Evolutionary conservation across 2,888 invertebrate genomes (phyloP).

Genomic region (Listrodromus nycthemerus): DNA sequence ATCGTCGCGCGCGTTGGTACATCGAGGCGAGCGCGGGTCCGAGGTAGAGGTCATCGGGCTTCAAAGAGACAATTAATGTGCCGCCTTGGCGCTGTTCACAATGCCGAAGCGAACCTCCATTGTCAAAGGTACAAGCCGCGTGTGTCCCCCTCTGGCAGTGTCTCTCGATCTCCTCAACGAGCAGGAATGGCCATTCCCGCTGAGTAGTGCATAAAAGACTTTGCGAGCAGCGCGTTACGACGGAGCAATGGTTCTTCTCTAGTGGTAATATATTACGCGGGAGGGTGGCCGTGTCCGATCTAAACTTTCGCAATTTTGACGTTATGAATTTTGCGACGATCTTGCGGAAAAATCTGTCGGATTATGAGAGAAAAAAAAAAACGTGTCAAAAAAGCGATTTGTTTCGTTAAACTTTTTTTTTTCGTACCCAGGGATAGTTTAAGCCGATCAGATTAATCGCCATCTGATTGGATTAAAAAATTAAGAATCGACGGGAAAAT

Average conservation of each 20-base stretch:
- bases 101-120: conserved; percentile 79
- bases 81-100: conserved; percentile 75
- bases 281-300: conserved; percentile 24
- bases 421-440: too few species aligned
- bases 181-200: conserved; percentile 57
- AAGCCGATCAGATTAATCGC: too few species aligned
- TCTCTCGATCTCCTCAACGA: conserved; percentile 65
- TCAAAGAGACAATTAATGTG: conserved; percentile 83
- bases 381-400: neutral
- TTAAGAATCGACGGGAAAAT: too few species aligned
- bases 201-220: conserved; percentile 65
- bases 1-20: conserved; percentile 44
- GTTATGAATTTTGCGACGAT: neutral
- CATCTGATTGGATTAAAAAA: too few species aligned
- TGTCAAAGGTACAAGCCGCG: conserved; percentile 77
- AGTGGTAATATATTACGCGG: conserved; percentile 15
- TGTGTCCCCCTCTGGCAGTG: conserved; percentile 78
- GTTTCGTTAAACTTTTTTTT: too few species aligned
- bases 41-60: conserved; percentile 78
- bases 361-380: neutral
- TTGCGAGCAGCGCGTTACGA: conserved; percentile 50
- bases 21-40: conserved; percentile 46
- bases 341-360: neutral
- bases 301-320: neutral
- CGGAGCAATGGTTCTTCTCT: conserved; percentile 28